Base-by-base conservation (phyloP, 2,113 vertebrate species). In the Eulacestoma nigropectus region DNA sequence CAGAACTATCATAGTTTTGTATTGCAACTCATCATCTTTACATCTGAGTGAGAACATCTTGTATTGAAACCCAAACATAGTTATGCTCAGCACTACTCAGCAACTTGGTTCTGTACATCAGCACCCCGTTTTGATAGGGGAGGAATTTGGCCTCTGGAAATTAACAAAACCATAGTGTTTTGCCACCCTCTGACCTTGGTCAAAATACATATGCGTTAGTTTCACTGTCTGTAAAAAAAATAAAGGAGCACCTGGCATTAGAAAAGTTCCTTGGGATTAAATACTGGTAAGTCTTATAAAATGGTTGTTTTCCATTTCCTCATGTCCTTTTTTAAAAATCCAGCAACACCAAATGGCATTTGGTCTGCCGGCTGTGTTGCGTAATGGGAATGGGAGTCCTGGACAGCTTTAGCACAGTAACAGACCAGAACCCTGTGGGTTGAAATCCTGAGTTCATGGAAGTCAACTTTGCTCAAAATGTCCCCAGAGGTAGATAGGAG, bases 141-240 rank as follows among this genome's bases (percentile, higher is more conserved):
- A 78, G 18, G 56, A 55, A 21, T 82, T 22, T 78, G 35, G 6
- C 37, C 18, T 60, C 21, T 75, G 7, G n/a, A 33, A 68, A 64
- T 83, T 50, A 50, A n/a, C 27, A 53, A 73, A 84, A 46, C 21
- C 41, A 59, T 30, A 44, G 17, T 60, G 39, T 78, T 91, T 76
- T 50, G 7, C 46, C 57, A 41, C 16, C 33, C 4, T 86, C 46
- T 86, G 53, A 64, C 70, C 49, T 46, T 33, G 14, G 26, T 73
- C 30, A 69, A 79, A 83, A 74, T 18, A 59, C 6, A 4, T 4
- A 25, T 1, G 2, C 0, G 0, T 59, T 84, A 11, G 7, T 53
- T 84, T 73, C 64, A 16, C 39, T 60, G 37, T 64, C 41, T 73
- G 29, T 62, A 37, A 79, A 90, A 76, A 30, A 46, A 52, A 30